phyloP scores from a whole-genome alignment of 2,113 vertebrate genomes.

The Megalops atlanticus region DNA sequence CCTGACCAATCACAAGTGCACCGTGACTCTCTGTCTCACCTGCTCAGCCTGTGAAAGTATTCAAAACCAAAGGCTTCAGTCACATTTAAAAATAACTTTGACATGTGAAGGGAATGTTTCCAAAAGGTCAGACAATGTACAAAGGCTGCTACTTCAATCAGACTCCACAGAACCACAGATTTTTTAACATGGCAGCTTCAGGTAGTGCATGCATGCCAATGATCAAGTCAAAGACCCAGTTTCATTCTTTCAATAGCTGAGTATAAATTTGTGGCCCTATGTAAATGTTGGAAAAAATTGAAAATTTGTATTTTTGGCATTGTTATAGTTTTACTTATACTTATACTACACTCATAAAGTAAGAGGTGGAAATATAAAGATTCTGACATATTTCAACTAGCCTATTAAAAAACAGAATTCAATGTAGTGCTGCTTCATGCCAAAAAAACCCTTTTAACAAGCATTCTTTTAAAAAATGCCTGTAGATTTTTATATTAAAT shows the following conservation, averaged over 20 bases:
- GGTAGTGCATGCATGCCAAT: background rate
- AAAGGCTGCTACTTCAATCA: slow-evolving; percentile 31
- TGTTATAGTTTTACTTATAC: too few species aligned
- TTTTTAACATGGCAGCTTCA: background rate
- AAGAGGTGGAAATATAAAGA: too few species aligned
- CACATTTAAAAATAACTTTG: slow-evolving; percentile 51
- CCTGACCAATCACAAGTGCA: slow-evolving; percentile 45
- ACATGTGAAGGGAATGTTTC: slow-evolving; percentile 31
- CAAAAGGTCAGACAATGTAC: slow-evolving; percentile 20
- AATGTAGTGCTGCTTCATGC: too few species aligned
- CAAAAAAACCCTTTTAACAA: too few species aligned
- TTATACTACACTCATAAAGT: too few species aligned
- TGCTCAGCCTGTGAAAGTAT: slow-evolving; percentile 19
- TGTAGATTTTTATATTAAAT: too few species aligned
- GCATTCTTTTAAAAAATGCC: too few species aligned
- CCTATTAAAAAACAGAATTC: too few species aligned
- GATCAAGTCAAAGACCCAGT: background rate
- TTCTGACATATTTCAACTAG: too few species aligned
- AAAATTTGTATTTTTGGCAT: too few species aligned
- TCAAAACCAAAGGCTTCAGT: slow-evolving; percentile 45
- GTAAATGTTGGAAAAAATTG: background rate
- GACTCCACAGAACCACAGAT: background rate
- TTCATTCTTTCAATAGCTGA: background rate
- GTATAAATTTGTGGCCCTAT: background rate
- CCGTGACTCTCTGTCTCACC: slow-evolving; percentile 55